Percentiles rank a stretch among this genome's conserved stretches.
Conservation (phyloP, 2,113 vertebrate species). For the Boleophthalmus pectinirostris region DNA sequence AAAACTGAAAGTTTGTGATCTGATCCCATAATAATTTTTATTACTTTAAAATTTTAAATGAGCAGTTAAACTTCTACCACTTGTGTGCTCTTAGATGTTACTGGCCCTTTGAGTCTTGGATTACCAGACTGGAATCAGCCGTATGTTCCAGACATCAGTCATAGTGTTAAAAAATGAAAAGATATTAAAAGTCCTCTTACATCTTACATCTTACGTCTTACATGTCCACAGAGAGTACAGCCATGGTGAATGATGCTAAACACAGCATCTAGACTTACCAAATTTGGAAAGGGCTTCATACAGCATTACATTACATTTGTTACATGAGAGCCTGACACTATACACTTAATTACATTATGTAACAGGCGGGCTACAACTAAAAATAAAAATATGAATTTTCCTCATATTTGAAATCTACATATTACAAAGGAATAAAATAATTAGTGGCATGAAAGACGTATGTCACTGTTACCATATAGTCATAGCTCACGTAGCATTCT, state of each 20-base stretch:
- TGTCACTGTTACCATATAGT: no score
- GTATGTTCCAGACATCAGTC: slow-evolving; percentile 22
- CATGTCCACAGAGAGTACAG: neutral
- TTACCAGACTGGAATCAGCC: slow-evolving; percentile 10
- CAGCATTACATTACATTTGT: neutral
- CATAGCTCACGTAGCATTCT: no score
- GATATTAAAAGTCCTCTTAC: neutral
- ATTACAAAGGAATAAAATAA: neutral
- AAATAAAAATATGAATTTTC: neutral
- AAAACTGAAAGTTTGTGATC: no score
- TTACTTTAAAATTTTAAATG: neutral
- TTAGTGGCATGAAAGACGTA: no score
- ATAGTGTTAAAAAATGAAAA: neutral
- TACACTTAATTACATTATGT: slow-evolving; percentile 8
- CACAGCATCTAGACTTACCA: neutral
- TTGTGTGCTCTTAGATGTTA: slow-evolving; percentile 14
- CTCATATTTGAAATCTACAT: neutral
- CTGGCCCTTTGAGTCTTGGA: slow-evolving; percentile 17
- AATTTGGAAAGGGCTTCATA: neutral
- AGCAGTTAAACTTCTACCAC: neutral
- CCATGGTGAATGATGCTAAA: slow-evolving; percentile 7
- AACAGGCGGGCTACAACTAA: neutral
- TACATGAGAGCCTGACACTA: neutral
- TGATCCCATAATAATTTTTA: no score
- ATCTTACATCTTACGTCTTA: slow-evolving; percentile 9